Evolutionary conservation across 2,888 invertebrate species (phyloP).

Genomic region (Pollenia labialis): DNA sequence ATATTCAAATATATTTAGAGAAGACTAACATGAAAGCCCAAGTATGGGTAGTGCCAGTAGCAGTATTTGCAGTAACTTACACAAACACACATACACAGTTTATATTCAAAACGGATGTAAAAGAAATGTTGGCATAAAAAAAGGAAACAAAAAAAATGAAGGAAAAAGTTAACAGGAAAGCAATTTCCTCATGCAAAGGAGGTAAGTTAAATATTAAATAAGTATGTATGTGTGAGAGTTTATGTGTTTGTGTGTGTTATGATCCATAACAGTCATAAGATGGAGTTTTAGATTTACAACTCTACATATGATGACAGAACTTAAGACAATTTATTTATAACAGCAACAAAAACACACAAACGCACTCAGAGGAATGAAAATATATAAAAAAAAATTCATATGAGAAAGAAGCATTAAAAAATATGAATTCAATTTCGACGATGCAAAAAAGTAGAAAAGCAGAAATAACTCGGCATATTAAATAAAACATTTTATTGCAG

Average conservation of each 20-base stretch:
- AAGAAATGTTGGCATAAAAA: conserved; percentile 53
- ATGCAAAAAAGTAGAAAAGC: conserved; percentile 47
- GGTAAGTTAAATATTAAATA: conserved; percentile 69
- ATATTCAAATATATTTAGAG: background rate
- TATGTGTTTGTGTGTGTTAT: conserved; percentile 4
- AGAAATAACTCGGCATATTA: conserved; percentile 55
- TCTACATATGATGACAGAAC: conserved; percentile 67
- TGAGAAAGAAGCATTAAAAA: conserved; percentile 44
- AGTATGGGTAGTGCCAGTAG: conserved; percentile 2
- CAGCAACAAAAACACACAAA: conserved; percentile 1
- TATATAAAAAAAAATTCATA: conserved; percentile 5
- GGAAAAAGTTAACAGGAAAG: conserved; percentile 69
- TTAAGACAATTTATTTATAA: conserved; percentile 53
- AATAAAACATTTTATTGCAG: conserved; percentile 61
- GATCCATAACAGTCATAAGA: conserved; percentile 69
- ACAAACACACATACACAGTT: background rate
- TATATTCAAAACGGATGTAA: conserved; percentile 60
- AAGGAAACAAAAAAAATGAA: conserved; percentile 35
- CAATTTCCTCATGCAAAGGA: conserved; percentile 73
- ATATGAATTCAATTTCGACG: conserved; percentile 67
- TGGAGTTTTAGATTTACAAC: conserved; percentile 70
- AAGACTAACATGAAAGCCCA: background rate
- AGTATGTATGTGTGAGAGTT: conserved; percentile 1
- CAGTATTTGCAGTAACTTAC: conserved; percentile 33
- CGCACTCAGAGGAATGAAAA: background rate